Base-by-base conservation (phyloP, 30 jellyfish, hydroid and myxozoan species). In the Pelagia noctiluca region DNA sequence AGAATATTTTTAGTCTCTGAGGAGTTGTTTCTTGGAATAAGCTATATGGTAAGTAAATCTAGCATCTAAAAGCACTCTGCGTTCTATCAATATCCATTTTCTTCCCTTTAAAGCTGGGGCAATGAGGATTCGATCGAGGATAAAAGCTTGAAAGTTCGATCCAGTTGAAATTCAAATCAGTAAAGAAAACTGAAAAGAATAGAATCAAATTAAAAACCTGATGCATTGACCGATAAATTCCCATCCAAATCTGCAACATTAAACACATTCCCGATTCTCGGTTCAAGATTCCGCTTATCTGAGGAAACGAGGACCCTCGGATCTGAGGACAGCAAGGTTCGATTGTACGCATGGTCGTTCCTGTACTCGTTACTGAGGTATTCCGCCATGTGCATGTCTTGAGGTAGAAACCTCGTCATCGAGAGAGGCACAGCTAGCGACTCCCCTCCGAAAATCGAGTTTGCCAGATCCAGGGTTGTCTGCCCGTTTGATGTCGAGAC, bases 391-490 rank as follows among this genome's bases (percentile, higher is more conserved):
- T 82, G 92, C 0, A 69, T 64, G 12, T 82, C 92, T 22, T 82
- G 85, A 13, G 92, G 92, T 69, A 82, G 38, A 23, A 82, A 82
- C 23, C 84, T 60, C 30, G 92, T 82, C 92, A 82, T 82, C 24
- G 92, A 82, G 19, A 82, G 76, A 16, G 92, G 92, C 30, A 82
- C 82, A 18, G 92, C 31, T n/a, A 82, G 85, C 21, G 79, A 26
- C 4, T 82, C 92, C 7, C 85, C 35, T 48, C 92, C 74, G 84
- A 82, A 82, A 1, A 82, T 82, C 3, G 85, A 71, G 19, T 35
- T 28, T 21, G 63, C 10, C 0, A 31, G 16, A 35, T 75, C 87
- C 19, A 57, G 42, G 2, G 24, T 72, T 5, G 57, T 2, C 30
- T 30, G 32, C 11, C 28, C 84, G 52, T 33, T 32, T 33, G 21